phyloP scores from a whole-genome alignment of 2,797 vertebrate genomes.

The Sebastes matsubarae region DNA sequence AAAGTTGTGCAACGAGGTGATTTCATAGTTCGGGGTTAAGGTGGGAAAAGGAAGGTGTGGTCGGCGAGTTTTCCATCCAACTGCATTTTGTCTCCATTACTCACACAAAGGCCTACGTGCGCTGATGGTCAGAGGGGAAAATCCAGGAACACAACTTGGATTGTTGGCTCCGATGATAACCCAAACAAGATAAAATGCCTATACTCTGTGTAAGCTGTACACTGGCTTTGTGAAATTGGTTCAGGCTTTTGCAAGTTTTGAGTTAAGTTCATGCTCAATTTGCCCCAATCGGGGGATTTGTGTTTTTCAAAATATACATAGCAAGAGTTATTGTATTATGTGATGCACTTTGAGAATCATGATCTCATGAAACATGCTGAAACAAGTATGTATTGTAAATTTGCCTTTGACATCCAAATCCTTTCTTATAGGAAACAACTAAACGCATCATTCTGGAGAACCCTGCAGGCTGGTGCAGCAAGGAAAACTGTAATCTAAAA shows the following conservation, averaged over 20 bases:
- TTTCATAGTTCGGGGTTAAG: slow-evolving; percentile 64
- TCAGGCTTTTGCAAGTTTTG: background rate
- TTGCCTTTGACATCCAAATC: background rate
- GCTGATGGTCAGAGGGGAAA: background rate
- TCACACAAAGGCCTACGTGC: background rate
- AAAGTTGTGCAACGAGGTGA: slow-evolving; percentile 67
- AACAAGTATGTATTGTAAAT: background rate
- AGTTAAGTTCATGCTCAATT: background rate
- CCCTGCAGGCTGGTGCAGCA: slow-evolving; percentile 25
- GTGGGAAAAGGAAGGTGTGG: slow-evolving; percentile 61
- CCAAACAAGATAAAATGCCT: background rate
- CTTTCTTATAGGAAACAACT: slow-evolving; percentile 42
- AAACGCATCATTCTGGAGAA: background rate
- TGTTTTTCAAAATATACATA: background rate
- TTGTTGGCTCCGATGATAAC: background rate
- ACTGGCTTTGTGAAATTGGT: background rate
- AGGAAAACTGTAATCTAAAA: slow-evolving; percentile 44
- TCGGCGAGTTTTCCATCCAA: slow-evolving; percentile 42
- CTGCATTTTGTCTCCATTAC: slow-evolving; percentile 41
- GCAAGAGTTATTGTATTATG: background rate
- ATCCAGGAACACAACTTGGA: background rate
- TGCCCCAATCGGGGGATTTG: background rate
- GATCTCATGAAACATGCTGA: background rate
- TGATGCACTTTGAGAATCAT: background rate
- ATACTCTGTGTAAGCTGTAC: background rate